Evolutionary conservation across 2,797 vertebrate genomes (phyloP).

Genomic region (Onychomys torridus): DNA sequence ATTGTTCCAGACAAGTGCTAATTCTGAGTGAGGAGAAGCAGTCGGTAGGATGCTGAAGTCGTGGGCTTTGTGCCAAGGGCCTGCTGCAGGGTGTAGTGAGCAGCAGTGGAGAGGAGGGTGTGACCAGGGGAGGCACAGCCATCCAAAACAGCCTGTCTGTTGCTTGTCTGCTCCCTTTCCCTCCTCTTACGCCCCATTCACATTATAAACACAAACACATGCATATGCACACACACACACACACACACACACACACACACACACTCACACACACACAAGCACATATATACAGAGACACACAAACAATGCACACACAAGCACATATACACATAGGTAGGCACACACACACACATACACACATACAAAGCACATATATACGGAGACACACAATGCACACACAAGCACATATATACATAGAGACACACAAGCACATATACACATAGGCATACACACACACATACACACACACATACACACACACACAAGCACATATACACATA

Average conservation of each 20-base stretch:
- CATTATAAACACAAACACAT: neutral
- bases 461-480: no score
- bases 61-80: neutral
- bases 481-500: neutral
- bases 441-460: no score
- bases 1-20: slow-evolving; percentile 70
- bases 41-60: slow-evolving; percentile 69
- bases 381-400: no score
- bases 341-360: no score
- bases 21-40: slow-evolving; percentile 67
- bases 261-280: neutral
- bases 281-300: no score
- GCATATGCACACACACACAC: neutral
- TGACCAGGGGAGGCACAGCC: neutral
- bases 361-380: no score
- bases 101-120: neutral
- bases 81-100: neutral
- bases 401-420: no score
- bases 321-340: no score
- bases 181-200: neutral
- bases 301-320: no score
- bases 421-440: no score
- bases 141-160: neutral
- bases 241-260: neutral
- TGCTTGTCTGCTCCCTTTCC: neutral